Evolutionary conservation across 2,888 invertebrate species (phyloP).

Genomic region (Trissoscelio sp.): DNA sequence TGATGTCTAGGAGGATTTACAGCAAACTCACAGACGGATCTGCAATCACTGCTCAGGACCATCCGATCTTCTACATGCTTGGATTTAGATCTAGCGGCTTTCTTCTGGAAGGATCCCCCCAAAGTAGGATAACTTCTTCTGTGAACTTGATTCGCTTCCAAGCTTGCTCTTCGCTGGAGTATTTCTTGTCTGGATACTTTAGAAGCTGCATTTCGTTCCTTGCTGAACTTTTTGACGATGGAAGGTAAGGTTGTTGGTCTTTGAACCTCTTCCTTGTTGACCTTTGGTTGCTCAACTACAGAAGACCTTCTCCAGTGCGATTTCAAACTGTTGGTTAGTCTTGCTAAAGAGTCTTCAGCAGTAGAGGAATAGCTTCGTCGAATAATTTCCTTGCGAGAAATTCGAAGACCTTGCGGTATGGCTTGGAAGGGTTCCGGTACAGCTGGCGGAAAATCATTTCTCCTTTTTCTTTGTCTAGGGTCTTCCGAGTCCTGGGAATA

Average conservation of each 20-base stretch:
- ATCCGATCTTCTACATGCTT: slow-evolving; percentile 65
- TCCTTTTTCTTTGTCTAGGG: background rate
- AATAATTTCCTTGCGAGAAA: slow-evolving; percentile 77
- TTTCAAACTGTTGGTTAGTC: slow-evolving; percentile 72
- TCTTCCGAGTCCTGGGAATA: slow-evolving; percentile 49
- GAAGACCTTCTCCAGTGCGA: slow-evolving; percentile 71
- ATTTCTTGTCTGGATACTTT: slow-evolving; percentile 79
- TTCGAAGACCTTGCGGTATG: slow-evolving; percentile 62
- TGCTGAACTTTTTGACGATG: slow-evolving; percentile 70
- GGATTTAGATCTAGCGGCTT: background rate
- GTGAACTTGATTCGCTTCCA: slow-evolving; percentile 64
- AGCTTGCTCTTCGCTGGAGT: slow-evolving; percentile 74
- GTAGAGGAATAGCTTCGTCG: slow-evolving; percentile 68
- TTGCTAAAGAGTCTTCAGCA: slow-evolving; percentile 70
- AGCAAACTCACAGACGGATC: slow-evolving; percentile 76
- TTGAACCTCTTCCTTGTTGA: slow-evolving; percentile 13
- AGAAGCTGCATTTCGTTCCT: slow-evolving; percentile 65
- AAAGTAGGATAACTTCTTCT: slow-evolving; percentile 66
- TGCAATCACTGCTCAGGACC: slow-evolving; percentile 71
- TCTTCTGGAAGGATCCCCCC: slow-evolving; percentile 54
- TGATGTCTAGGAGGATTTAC: slow-evolving; percentile 53
- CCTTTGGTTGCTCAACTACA: slow-evolving; percentile 15
- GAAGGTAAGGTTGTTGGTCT: slow-evolving; percentile 77
- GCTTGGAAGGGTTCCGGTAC: slow-evolving; percentile 58
- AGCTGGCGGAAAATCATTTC: background rate